A percentile compares a stretch with the other conserved stretches of the same genome.
Evolutionary conservation across 2,113 vertebrate species (phyloP).

Genomic region (Isichthys henryi): DNA sequence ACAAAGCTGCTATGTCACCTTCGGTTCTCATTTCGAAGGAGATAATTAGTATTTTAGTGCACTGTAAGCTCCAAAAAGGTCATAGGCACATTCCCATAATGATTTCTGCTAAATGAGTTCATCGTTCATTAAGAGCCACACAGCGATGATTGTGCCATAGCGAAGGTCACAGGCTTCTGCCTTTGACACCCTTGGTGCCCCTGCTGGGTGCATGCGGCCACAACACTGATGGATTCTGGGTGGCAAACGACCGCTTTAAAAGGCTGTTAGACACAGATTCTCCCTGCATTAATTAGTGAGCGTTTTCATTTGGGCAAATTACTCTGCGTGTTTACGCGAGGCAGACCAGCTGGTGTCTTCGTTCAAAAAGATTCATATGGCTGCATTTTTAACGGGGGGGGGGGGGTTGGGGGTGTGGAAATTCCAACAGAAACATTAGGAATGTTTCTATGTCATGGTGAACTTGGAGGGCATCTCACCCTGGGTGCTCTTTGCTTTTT

Average conservation of each 20-base stretch:
- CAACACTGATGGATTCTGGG: not conserved
- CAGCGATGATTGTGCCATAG: not conserved
- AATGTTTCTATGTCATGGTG: not conserved
- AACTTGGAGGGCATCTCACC: not conserved
- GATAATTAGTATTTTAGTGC: not conserved
- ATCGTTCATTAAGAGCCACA: not conserved
- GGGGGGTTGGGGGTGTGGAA: fast-evolving
- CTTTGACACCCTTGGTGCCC: not conserved
- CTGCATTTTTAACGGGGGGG: not conserved
- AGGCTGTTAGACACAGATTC: not conserved
- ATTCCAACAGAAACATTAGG: not conserved
- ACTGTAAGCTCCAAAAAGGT: not conserved
- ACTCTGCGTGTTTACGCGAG: not conserved
- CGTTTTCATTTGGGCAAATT: not conserved
- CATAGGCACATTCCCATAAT: not conserved
- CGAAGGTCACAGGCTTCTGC: not conserved
- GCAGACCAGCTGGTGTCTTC: not conserved
- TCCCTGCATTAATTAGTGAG: not conserved
- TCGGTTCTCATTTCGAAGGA: not conserved
- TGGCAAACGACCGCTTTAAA: not conserved
- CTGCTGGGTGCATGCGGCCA: not conserved
- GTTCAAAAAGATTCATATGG: not conserved
- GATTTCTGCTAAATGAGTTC: not conserved
- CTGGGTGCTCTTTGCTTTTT: not conserved
- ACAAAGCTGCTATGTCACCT: not conserved